Evolutionary conservation across 2,113 vertebrate species (phyloP), one percentile per base, ranked within the genome.

Genomic region (Grammomys surdaster): DNA sequence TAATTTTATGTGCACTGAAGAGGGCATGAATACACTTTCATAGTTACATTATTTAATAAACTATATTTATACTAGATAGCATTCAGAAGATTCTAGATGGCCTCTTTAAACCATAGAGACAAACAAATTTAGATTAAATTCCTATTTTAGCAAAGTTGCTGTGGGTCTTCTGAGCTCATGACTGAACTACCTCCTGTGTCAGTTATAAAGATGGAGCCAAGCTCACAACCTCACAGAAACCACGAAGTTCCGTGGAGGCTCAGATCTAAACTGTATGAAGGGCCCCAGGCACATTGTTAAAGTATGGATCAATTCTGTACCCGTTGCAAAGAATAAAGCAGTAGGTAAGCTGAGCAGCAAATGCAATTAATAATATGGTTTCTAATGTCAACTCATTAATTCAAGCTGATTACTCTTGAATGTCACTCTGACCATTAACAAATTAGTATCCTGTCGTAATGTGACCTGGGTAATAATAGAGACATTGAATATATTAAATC

Each of bases 301-400:
- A 70, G 58, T 88, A 75, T 56, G 14, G 73, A 94, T 73, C 56
- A 89, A 7, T 96, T 85, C 56, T 13, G 14, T 16, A 22, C 56
- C 20, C 33, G 17, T 56, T 51, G 6, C 48, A 93, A 94, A 90
- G 43, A 92, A 60, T 82, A 54, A 60, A 84, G 73, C 14, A 63
- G 73, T n/a, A 54, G 69, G 58, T 36, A 22, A 93, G 84, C 31
- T 51, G 33, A 91, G 72, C 36, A 87, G 5, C 36, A 90, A 72
- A 75, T 80, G 0, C 51, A 84, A 92, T 88, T 92, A 87, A 89
- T 77, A 96, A 75, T 72, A 58, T 72, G 89, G 92, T 91, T 94
- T 95, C 75, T 76, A 95, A 76, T 51, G 70, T 69, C 88, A 93
- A 58, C 43, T 88, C 56, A 96, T 92, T 96, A 90, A 94, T 92